A percentile compares a stretch with the other conserved stretches of the same genome.
phyloP scores from a whole-genome alignment of 2,113 vertebrate genomes.

The Riparia riparia region DNA sequence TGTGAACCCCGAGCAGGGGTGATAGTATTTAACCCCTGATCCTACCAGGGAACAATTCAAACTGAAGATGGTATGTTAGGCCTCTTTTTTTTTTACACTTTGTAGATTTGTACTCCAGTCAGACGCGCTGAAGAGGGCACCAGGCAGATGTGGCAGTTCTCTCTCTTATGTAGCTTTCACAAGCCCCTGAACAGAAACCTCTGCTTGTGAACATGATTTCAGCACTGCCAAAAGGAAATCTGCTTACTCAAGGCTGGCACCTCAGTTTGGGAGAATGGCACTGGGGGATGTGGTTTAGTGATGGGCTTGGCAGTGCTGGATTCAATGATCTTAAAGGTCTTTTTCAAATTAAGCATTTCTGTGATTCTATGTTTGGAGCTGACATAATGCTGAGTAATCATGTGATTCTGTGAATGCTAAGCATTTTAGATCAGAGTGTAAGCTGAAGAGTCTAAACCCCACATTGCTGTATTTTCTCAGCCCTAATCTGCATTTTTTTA shows the following conservation, averaged over 20 bases:
- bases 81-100: not conserved
- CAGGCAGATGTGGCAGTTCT: not conserved
- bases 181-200: not conserved
- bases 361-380: not conserved
- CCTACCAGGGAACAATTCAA: not conserved
- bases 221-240: not conserved
- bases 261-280: not conserved
- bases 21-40: not conserved
- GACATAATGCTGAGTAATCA: not conserved
- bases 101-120: not conserved
- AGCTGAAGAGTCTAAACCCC: not conserved
- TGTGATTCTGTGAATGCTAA: not conserved
- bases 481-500: not conserved
- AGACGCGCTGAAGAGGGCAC: not conserved
- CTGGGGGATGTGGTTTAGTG: not conserved
- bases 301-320: not conserved
- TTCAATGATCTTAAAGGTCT: fast-evolving
- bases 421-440: not conserved
- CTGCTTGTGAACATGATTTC: not conserved
- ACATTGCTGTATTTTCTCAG: not conserved
- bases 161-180: not conserved
- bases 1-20: not conserved
- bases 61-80: not conserved
- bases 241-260: not conserved
- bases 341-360: not conserved